phyloP scores from a whole-genome alignment of 2,888 invertebrate genomes.

The Tillus elongatus region DNA sequence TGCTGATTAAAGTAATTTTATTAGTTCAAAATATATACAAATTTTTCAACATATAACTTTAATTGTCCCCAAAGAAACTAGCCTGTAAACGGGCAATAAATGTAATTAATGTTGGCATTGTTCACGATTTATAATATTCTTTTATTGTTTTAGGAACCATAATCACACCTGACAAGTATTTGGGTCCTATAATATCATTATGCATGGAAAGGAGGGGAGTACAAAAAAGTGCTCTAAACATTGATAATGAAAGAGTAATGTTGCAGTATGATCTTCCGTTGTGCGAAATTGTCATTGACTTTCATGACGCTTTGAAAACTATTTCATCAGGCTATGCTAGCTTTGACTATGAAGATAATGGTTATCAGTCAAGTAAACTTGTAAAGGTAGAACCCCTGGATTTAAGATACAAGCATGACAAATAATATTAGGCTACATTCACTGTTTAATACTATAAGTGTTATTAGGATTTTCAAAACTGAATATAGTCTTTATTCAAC shows the following conservation, averaged over 20 bases:
- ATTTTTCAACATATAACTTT: too few relatives aligned
- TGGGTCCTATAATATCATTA: slow-evolving; percentile 60
- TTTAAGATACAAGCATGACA: too few relatives aligned
- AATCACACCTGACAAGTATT: slow-evolving; percentile 70
- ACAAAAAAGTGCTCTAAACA: slow-evolving; percentile 60
- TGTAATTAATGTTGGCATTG: too few relatives aligned
- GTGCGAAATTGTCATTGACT: slow-evolving; percentile 89
- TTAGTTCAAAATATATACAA: too few relatives aligned
- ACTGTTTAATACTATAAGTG: too few relatives aligned
- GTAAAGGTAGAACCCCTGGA: slow-evolving; percentile 62
- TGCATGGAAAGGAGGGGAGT: slow-evolving; percentile 68
- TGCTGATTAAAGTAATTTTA: too few relatives aligned
- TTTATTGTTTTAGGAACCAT: slow-evolving; percentile 63
- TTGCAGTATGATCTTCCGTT: slow-evolving; percentile 78
- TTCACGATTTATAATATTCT: too few relatives aligned
- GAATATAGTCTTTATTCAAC: too few relatives aligned
- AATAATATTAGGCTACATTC: too few relatives aligned
- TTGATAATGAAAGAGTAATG: slow-evolving; percentile 76
- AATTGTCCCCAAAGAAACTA: too few relatives aligned
- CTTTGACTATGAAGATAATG: slow-evolving; percentile 86
- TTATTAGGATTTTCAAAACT: too few relatives aligned
- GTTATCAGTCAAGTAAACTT: slow-evolving; percentile 68
- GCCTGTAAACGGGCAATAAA: too few relatives aligned
- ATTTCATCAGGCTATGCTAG: slow-evolving; percentile 91
- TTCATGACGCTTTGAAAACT: slow-evolving; percentile 86